Percentiles rank a stretch among this genome's conserved stretches.
These are phyloP conservation scores for Chionomys nivalis DNA, from an alignment of 2,113 vertebrate species.

Conservation along the genomic window DNA sequence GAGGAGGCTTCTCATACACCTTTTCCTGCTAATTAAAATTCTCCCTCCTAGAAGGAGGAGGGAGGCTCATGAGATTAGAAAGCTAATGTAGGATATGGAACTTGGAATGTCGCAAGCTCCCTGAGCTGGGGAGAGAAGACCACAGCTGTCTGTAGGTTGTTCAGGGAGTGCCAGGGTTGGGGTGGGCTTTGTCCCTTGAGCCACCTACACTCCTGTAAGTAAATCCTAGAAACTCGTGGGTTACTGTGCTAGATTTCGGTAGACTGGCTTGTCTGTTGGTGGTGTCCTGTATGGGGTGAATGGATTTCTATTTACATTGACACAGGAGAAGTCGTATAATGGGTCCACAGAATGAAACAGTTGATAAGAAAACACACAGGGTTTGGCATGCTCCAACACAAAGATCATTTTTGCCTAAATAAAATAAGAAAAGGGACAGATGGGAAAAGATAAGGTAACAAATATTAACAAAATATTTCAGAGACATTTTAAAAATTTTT, in stretches of 20 bases:
- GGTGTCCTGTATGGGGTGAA: not conserved
- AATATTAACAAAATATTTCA: not conserved
- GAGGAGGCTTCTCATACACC: not conserved
- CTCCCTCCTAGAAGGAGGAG: not conserved
- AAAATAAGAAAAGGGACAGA: not conserved
- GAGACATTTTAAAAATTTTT: not conserved
- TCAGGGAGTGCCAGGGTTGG: too few species aligned
- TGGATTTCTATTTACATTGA: not conserved
- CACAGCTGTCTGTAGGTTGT: not conserved
- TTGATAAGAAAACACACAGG: not conserved
- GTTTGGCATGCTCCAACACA: not conserved
- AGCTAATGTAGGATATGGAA: not conserved
- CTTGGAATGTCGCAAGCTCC: not conserved
- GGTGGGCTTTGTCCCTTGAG: not conserved
- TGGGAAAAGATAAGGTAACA: not conserved
- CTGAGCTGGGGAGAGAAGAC: not conserved
- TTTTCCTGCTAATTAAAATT: not conserved
- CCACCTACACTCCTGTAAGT: not conserved
- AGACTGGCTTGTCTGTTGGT: not conserved
- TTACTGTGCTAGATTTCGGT: too few species aligned
- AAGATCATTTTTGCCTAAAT: not conserved
- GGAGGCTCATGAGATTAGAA: not conserved
- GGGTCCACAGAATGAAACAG: not conserved
- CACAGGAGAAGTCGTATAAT: not conserved
- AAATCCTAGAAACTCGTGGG: not conserved